Evolutionary conservation across 2,113 vertebrate species (phyloP).

Genomic region (Cynoglossus semilaevis): DNA sequence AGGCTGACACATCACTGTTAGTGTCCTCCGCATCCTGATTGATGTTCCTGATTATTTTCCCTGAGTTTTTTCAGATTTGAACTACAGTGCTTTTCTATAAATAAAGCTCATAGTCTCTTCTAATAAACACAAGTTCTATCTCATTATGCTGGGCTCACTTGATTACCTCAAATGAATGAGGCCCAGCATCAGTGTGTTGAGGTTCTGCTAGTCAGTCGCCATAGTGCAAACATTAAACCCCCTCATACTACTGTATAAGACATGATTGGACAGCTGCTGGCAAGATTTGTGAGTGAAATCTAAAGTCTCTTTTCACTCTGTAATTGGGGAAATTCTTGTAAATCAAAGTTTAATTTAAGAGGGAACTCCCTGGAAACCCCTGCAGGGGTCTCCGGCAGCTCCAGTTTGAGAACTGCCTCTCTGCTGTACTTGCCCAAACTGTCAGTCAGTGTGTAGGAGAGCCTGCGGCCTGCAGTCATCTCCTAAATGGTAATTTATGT

Average conservation of each 20-base stretch:
- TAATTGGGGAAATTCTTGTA: slow-evolving; percentile 36
- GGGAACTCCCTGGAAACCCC: slow-evolving; percentile 31
- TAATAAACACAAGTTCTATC: too few species aligned
- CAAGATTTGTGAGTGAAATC: slow-evolving; percentile 14
- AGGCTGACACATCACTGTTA: too few species aligned
- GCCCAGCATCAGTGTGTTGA: not conserved
- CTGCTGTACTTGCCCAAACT: not conserved
- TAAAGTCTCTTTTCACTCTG: slow-evolving; percentile 26
- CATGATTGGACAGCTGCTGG: slow-evolving; percentile 17
- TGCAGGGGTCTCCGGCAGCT: not conserved
- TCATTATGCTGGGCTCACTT: too few species aligned
- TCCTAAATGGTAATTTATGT: slow-evolving; percentile 64
- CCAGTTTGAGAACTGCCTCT: not conserved
- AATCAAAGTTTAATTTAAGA: slow-evolving; percentile 35
- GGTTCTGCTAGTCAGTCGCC: not conserved
- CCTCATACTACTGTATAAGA: not conserved
- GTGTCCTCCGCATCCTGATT: too few species aligned
- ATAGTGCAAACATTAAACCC: not conserved
- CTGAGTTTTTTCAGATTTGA: too few species aligned
- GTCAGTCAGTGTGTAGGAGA: slow-evolving; percentile 27
- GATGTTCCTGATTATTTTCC: not conserved
- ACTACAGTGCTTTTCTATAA: too few species aligned
- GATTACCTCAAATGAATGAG: not conserved
- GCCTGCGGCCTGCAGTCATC: slow-evolving; percentile 22
- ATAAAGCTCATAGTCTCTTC: too few species aligned